phyloP scores from a whole-genome alignment of 2,113 vertebrate species.

The Microtus ochrogaster region DNA sequence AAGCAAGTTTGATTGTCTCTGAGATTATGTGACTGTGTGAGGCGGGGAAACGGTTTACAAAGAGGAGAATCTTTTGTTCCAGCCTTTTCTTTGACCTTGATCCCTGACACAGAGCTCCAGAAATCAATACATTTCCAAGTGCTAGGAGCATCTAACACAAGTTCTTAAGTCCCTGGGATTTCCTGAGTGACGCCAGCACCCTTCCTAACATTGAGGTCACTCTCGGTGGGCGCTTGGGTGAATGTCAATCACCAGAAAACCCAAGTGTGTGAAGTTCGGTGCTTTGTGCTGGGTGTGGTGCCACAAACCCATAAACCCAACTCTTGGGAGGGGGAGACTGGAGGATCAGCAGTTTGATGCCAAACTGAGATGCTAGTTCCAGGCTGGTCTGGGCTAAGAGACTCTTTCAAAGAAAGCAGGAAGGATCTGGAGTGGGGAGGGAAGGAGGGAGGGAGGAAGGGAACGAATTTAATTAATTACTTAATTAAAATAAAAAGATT shows the following conservation, averaged over 20 bases:
- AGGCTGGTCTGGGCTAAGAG: background rate
- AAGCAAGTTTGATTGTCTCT: background rate
- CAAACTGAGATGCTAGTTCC: background rate
- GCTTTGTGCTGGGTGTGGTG: background rate
- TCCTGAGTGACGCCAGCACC: background rate
- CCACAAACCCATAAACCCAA: background rate
- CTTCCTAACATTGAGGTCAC: background rate
- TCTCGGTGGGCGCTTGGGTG: background rate
- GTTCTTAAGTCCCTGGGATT: background rate
- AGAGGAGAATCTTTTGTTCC: background rate
- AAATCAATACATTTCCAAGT: background rate
- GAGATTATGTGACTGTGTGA: background rate
- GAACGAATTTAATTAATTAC: background rate
- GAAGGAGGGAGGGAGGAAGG: background rate
- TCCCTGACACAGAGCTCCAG: too few species aligned
- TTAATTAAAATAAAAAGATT: background rate
- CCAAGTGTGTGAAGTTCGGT: background rate
- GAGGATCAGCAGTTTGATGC: background rate
- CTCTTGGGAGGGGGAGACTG: too few species aligned
- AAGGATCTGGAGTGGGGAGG: background rate
- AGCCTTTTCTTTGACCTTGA: background rate
- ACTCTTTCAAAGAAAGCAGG: background rate
- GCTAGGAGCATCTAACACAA: background rate
- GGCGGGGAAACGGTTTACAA: background rate
- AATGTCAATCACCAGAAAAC: background rate